phyloP scores from a whole-genome alignment of 2,797 vertebrate genomes.

The Varecia variegata region DNA sequence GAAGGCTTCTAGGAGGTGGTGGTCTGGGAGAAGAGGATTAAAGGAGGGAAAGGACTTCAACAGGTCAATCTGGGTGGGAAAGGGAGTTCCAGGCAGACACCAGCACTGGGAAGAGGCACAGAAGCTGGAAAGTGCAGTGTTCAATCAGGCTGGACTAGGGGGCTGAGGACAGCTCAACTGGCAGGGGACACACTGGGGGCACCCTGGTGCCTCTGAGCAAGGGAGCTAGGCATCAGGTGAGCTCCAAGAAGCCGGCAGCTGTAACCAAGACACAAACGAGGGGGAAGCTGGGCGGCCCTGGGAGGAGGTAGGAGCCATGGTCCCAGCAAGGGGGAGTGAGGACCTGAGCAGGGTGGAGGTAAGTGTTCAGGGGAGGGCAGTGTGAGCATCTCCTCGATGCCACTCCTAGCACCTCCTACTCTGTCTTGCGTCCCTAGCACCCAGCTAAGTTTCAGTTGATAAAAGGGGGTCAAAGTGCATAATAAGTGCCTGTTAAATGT shows the following conservation, averaged over 20 bases:
- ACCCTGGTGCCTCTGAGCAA: not conserved
- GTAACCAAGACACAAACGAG: not conserved
- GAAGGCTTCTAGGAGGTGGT: not conserved
- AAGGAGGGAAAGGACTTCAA: not conserved
- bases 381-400: not conserved
- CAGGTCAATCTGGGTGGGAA: not conserved
- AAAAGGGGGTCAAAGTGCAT: not conserved
- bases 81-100: not conserved
- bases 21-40: not conserved
- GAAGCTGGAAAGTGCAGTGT: not conserved
- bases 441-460: not conserved
- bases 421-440: not conserved
- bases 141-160: no score
- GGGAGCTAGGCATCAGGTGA: fast-evolving
- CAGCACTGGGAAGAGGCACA: not conserved
- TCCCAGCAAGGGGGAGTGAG: not conserved
- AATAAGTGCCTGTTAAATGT: not conserved
- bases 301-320: not conserved
- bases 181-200: fast-evolving
- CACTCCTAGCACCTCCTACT: not conserved
- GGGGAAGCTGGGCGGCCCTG: not conserved
- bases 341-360: not conserved
- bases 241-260: not conserved
- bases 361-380: fast-evolving
- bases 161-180: not conserved